Evolutionary conservation across 2,113 vertebrate species (phyloP).

Genomic region (Thomomys bottae): DNA sequence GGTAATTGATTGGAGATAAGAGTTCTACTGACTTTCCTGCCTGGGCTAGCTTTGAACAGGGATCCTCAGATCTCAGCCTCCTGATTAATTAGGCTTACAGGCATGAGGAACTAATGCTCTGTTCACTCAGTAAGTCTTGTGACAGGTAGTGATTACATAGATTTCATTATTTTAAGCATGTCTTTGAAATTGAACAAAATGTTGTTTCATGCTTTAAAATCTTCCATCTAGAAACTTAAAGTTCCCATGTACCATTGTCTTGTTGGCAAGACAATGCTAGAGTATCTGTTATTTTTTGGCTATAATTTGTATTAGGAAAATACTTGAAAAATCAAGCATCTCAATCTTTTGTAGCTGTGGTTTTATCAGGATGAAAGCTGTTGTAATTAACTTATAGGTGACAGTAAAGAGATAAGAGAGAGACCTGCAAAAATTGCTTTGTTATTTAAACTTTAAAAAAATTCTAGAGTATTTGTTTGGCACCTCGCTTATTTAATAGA

Average conservation of each 20-base stretch:
- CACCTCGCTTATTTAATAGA: slow-evolving; percentile 86
- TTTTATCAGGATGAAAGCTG: slow-evolving; percentile 77
- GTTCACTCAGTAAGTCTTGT: slow-evolving; percentile 21
- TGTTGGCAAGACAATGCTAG: slow-evolving; percentile 75
- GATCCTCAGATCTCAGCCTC: too few relatives aligned
- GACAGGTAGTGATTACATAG: neutral
- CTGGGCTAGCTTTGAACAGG: too few relatives aligned
- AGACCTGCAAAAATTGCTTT: slow-evolving; percentile 85
- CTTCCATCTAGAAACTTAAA: slow-evolving; percentile 80
- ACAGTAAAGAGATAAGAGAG: slow-evolving; percentile 77
- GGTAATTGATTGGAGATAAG: too few relatives aligned
- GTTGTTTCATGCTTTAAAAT: slow-evolving; percentile 63
- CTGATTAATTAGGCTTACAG: too few relatives aligned
- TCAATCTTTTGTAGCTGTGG: slow-evolving; percentile 80
- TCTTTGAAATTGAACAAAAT: slow-evolving; percentile 69
- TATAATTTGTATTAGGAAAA: slow-evolving; percentile 80
- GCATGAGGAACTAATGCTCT: too few relatives aligned
- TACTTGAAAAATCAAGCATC: slow-evolving; percentile 79
- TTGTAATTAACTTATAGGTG: slow-evolving; percentile 85
- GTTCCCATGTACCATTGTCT: slow-evolving; percentile 58
- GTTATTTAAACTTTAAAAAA: slow-evolving; percentile 86
- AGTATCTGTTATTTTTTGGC: slow-evolving; percentile 62
- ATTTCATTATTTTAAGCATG: slow-evolving; percentile 44
- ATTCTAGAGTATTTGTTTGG: slow-evolving; percentile 86
- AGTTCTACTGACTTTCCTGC: too few relatives aligned